Evolutionary conservation across 2,113 vertebrate genomes (phyloP).

Genomic region (Dipodomys ordii): DNA sequence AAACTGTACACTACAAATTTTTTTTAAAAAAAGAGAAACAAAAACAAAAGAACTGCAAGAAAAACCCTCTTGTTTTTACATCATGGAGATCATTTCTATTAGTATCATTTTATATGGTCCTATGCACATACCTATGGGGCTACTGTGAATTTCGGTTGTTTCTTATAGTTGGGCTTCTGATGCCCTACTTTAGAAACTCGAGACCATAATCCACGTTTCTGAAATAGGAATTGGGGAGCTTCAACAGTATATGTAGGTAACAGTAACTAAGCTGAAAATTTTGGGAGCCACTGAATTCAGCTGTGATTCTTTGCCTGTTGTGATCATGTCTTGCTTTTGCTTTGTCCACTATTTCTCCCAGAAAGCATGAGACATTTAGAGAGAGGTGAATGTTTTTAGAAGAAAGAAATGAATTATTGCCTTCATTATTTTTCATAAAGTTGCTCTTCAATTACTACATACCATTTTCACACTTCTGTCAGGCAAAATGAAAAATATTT

Average conservation of each 20-base stretch:
- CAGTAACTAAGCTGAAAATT: neutral
- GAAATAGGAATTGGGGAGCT: neutral
- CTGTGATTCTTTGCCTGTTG: neutral
- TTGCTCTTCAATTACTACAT: neutral
- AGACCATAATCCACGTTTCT: neutral
- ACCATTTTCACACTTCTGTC: neutral
- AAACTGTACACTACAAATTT: no score
- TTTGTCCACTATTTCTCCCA: neutral
- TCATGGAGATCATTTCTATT: no score
- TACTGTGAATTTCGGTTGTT: neutral
- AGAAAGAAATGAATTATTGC: slow-evolving; percentile 35
- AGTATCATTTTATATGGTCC: no score
- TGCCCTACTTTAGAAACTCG: neutral
- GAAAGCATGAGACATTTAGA: neutral
- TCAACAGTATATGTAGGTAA: neutral
- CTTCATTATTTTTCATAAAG: slow-evolving; percentile 5
- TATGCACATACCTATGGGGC: no score
- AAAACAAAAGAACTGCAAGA: no score
- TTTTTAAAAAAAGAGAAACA: no score
- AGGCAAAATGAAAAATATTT: slow-evolving; percentile 35
- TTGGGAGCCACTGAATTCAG: neutral
- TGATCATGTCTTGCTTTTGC: neutral
- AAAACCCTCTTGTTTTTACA: no score
- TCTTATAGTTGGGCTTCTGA: slow-evolving; percentile 12
- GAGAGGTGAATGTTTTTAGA: neutral